Base-by-base conservation (phyloP, 2,888 invertebrate genomes). In the Lycocerus yunnanus region DNA sequence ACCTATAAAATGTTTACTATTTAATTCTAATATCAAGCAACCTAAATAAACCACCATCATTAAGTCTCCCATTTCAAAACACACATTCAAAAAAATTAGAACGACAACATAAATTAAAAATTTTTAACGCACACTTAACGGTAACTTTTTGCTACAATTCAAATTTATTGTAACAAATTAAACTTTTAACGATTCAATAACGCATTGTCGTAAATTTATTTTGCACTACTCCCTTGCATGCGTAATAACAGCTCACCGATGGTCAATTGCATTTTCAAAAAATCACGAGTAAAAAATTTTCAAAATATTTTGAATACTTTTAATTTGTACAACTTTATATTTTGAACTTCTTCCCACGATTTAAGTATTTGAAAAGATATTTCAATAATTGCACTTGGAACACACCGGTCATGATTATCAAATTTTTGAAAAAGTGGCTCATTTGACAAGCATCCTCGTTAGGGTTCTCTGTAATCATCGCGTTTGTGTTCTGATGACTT, bases 1-100 rank as follows among this genome's bases (percentile, higher is more conserved):
- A 78, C 78, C 77, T 77, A 77, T 78, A 77, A 76, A 43, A 72
- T 75, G 69, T 75, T 75, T 75, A 75, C 72, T 72, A 69, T 75
- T 68, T 71, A 69, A 66, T 65, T 74, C 71, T 71, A 43, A 43
- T 43, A 43, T 43, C 43, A n/a, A n/a, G n/a, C 43, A 43, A 43
- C 43, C 43, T n/a, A 43, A 43, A 43, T 43, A 43, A 43, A 43
- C 43, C 43, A 43, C 43, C 8, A 5, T 43, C 27, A 43, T 43
- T 43, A 43, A 43, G n/a, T 43, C n/a, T 43, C 27, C 27, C n/a
- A n/a, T 43, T 43, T 43, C 43, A 5, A 13, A 27, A 27, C 27
- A 11, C 27, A 27, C 27, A 27, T 27, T 27, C 43, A 10, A n/a
- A 43, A n/a, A 43, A 43, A 43, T 43, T 43, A n/a, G n/a, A n/a